Evolutionary conservation across 1,140 invertebrate species (phyloP).

Genomic region (Magallana ariakensis): DNA sequence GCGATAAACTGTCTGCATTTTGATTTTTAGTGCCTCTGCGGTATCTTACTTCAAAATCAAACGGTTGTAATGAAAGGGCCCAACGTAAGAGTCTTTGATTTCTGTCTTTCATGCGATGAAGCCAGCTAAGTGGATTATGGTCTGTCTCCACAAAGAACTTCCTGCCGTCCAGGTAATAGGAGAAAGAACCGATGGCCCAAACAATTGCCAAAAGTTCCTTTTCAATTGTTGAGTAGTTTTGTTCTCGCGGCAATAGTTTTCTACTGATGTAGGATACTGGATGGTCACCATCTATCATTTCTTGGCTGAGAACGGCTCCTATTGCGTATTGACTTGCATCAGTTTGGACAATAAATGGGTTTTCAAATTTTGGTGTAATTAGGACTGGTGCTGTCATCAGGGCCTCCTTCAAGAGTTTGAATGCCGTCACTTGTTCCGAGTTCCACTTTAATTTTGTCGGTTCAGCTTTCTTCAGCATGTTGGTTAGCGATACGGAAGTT

Average conservation of each 20-base stretch:
- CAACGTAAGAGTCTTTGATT: conserved; percentile 50
- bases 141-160: conserved; percentile 51
- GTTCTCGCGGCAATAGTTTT: conserved; percentile 41
- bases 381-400: conserved; percentile 46
- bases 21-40: conserved; percentile 27
- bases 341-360: conserved; percentile 44
- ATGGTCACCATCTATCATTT: conserved; percentile 38
- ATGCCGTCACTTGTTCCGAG: not conserved
- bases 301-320: conserved; percentile 24
- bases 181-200: conserved; percentile 43
- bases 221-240: conserved; percentile 50
- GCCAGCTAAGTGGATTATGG: conserved; percentile 48
- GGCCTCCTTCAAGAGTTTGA: conserved; percentile 20
- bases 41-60: conserved; percentile 36
- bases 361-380: conserved; percentile 24
- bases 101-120: conserved; percentile 40
- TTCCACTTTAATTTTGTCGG: conserved; percentile 37
- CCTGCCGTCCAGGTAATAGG: conserved; percentile 41
- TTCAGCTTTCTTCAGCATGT: conserved; percentile 8
- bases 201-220: conserved; percentile 51
- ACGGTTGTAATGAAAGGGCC: conserved; percentile 42
- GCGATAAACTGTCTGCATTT: not conserved
- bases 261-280: conserved; percentile 41
- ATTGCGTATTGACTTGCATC: conserved; percentile 12
- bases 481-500: conserved; percentile 26